Evolutionary conservation across 2,113 vertebrate genomes (phyloP).

Genomic region (Sinocyclocheilus grahami): DNA sequence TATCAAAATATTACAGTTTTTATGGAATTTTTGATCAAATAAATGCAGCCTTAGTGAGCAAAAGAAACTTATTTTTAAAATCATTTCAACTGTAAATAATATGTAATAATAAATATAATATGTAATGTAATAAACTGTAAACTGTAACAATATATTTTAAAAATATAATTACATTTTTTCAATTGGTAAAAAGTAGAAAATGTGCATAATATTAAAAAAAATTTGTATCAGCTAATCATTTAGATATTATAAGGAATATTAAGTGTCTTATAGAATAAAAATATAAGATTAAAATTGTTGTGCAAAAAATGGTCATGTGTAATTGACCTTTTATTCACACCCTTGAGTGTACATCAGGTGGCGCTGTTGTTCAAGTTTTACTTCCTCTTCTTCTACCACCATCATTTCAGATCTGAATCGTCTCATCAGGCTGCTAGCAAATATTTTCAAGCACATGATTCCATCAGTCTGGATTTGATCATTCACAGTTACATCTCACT

Average conservation of each 20-base stretch:
- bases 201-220: background rate
- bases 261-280: background rate
- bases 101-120: no score
- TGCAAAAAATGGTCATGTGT: background rate
- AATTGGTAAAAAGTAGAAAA: background rate
- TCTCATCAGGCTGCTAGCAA: background rate
- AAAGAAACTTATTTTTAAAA: no score
- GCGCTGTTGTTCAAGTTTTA: background rate
- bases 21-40: background rate
- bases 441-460: background rate
- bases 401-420: background rate
- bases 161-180: background rate
- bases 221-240: background rate
- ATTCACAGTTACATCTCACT: background rate
- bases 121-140: no score
- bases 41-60: background rate
- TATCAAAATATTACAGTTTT: background rate
- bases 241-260: background rate
- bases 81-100: no score
- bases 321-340: background rate
- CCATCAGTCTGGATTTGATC: background rate
- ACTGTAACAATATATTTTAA: no score
- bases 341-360: background rate
- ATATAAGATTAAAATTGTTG: background rate
- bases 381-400: background rate